Percentiles rank a stretch among this genome's conserved stretches.
Conservation (phyloP, 2,113 vertebrate genomes). For the Tetrax tetrax region DNA sequence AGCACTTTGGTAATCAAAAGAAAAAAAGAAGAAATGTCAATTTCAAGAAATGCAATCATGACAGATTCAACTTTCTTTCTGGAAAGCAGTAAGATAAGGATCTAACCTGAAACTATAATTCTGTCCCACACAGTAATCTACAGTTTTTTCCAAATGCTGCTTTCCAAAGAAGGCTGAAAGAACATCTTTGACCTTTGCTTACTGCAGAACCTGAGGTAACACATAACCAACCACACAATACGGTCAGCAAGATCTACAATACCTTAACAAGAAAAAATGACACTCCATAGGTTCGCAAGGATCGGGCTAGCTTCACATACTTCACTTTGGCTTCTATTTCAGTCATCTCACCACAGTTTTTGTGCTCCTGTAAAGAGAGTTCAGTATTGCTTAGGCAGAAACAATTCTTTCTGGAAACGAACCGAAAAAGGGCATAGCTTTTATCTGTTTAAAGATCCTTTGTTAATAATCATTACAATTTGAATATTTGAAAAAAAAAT, state of each 20-base stretch:
- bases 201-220: background rate
- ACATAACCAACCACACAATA: rapidly evolving
- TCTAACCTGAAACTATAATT: background rate
- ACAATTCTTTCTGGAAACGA: background rate
- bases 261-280: slow-evolving; percentile 99
- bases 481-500: background rate
- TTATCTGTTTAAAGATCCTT: background rate
- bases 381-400: background rate
- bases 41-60: background rate
- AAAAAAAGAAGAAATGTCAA: background rate
- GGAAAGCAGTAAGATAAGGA: background rate
- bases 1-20: background rate
- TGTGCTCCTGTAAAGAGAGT: slow-evolving; percentile 86
- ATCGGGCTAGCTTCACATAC: slow-evolving; percentile 95
- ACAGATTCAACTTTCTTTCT: background rate
- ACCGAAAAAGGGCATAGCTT: background rate
- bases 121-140: background rate
- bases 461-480: background rate
- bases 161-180: background rate
- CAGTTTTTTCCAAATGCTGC: background rate
- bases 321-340: slow-evolving; percentile 99
- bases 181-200: background rate
- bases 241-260: background rate
- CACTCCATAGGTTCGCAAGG: slow-evolving; percentile 92
- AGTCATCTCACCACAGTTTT: slow-evolving; percentile 94